Evolutionary conservation across 2,888 invertebrate species (phyloP).

Genomic region (Papilio protenor): DNA sequence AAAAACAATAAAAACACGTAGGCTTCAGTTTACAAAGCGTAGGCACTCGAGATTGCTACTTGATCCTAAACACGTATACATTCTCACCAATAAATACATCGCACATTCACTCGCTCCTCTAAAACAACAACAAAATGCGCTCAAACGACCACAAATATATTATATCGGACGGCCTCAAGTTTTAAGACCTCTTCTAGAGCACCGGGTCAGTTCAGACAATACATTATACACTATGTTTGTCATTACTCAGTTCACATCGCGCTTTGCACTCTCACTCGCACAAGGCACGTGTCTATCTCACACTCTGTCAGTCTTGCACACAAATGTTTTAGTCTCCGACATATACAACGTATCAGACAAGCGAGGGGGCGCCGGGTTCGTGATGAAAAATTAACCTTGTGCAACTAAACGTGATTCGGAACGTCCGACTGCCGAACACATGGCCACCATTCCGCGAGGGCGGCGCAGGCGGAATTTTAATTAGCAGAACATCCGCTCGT

Average conservation of each 20-base stretch:
- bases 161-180: conserved; percentile 77
- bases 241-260: conserved; percentile 59
- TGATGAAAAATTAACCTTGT: conserved; percentile 80
- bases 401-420: conserved; percentile 80
- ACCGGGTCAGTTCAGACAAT: conserved; percentile 82
- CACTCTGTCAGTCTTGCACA: conserved; percentile 73
- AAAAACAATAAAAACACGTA: conserved; percentile 78
- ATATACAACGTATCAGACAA: conserved; percentile 66
- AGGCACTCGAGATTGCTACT: conserved; percentile 85
- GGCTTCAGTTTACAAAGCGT: conserved; percentile 84
- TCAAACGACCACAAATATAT: conserved; percentile 64
- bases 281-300: conserved; percentile 59
- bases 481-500: conserved; percentile 85
- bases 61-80: conserved; percentile 75
- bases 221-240: conserved; percentile 58
- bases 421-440: conserved; percentile 81
- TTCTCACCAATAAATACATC: conserved; percentile 83
- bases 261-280: conserved; percentile 58
- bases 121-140: conserved; percentile 59
- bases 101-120: conserved; percentile 65
- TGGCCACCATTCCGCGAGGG: conserved; percentile 84
- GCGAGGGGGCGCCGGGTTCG: conserved; percentile 66
- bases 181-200: conserved; percentile 81
- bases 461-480: conserved; percentile 85
- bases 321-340: conserved; percentile 67